Evolutionary conservation across 1,140 invertebrate species (phyloP), one percentile per base, ranked within the genome.

Genomic region (Lordiphosa mommai): DNA sequence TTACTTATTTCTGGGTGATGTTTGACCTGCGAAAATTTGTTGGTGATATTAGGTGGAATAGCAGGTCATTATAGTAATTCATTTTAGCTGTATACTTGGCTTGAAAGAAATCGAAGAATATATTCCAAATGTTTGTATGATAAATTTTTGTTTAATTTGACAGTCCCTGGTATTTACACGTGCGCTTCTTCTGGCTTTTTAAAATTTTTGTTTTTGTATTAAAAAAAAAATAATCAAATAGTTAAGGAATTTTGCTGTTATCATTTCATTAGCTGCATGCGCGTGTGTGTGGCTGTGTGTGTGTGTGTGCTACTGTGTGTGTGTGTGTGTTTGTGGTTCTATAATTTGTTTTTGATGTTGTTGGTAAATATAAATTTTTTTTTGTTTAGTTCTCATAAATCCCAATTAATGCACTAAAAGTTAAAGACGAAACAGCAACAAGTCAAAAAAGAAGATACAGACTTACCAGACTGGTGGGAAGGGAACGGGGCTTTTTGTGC

Each of bases 201-300:
- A 56, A 23, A 27, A 10, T 14, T 33, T 33, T 33, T 20, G n/a
- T 5, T 67, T 58, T 52, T 46, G 17, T 41, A 12, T 27, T 9
- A 29, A 14, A 16, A 33, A 16, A n/a, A n/a, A n/a, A n/a, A n/a
- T n/a, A n/a, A n/a, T n/a, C n/a, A n/a, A n/a, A 30, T n/a, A 4
- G 27, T 32, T 47, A 30, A 14, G 0, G 0, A 1, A 12, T 56
- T 43, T 43, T 27, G 29, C 43, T 16, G 48, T 32, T 16, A 4
- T 30, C 29, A 10, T 38, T n/a, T 7, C 50, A 71, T 82, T 48
- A 58, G 56, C 47, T 73, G 76, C 76, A 84, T 82, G 76, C 41
- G n/a, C 59, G 59, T 66, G 55, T 13, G 55, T 68, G 68, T 49
- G 38, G 33, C 59, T 66, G 52, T 27, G 20, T 13, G 43, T 14